Evolutionary conservation across 2,888 invertebrate genomes (phyloP).

Genomic region (Tanypteryx hageni): DNA sequence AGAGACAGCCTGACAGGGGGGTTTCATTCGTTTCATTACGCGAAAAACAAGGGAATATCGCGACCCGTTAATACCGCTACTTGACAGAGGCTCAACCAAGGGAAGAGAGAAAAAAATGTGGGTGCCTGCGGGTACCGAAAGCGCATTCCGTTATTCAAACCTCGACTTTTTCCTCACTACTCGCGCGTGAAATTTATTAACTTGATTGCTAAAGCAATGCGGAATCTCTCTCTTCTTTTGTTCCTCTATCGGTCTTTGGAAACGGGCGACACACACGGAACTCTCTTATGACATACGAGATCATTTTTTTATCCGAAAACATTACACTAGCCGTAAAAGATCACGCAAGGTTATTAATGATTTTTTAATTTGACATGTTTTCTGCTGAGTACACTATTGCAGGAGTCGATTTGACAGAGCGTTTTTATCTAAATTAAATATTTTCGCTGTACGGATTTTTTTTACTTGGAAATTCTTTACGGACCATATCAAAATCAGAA

Average conservation of each 20-base stretch:
- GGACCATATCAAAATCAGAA: too few relatives aligned
- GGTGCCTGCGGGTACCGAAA: constrained; percentile 23
- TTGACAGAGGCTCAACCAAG: background rate
- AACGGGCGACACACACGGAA: too few relatives aligned
- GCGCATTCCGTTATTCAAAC: constrained; percentile 11
- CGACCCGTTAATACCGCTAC: background rate
- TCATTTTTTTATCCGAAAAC: too few relatives aligned
- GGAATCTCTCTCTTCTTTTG: background rate
- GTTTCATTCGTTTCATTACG: background rate
- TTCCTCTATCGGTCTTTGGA: background rate
- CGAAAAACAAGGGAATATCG: constrained; percentile 13
- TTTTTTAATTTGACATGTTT: too few relatives aligned
- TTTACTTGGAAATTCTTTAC: too few relatives aligned
- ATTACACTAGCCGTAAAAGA: too few relatives aligned
- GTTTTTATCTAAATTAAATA: too few relatives aligned
- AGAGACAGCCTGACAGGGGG: background rate
- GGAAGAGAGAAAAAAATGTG: background rate
- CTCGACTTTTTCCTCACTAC: background rate
- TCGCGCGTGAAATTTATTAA: background rate
- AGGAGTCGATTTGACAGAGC: too few relatives aligned
- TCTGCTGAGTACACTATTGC: too few relatives aligned
- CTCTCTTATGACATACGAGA: too few relatives aligned
- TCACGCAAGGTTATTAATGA: too few relatives aligned
- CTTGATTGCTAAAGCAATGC: background rate
- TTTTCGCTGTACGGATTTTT: too few relatives aligned